Evolutionary conservation across 2,797 vertebrate species (phyloP).

Genomic region (Naso thynnoides): DNA sequence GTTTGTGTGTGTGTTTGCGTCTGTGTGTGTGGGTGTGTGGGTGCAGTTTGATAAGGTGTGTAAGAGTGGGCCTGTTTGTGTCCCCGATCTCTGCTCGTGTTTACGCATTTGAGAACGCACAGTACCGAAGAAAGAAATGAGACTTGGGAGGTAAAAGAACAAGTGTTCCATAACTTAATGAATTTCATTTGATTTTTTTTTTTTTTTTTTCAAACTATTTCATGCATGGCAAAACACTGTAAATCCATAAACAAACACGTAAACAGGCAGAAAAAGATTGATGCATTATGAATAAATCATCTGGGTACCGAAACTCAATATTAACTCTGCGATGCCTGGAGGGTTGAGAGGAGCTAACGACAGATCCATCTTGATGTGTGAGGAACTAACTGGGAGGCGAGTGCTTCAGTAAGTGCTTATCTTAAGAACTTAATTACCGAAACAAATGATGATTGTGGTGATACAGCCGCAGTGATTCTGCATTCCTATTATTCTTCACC

Average conservation of each 20-base stretch:
- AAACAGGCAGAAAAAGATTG: slow-evolving; percentile 76
- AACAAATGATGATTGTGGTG: slow-evolving; percentile 77
- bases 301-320: slow-evolving; percentile 69
- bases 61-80: slow-evolving; percentile 1
- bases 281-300: slow-evolving; percentile 82
- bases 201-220: slow-evolving; percentile 66
- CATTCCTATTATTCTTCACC: slow-evolving; percentile 71
- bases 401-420: slow-evolving; percentile 70
- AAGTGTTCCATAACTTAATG: slow-evolving; percentile 74
- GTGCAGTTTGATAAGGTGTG: background rate
- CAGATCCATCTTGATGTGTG: slow-evolving; percentile 75
- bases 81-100: slow-evolving; percentile 13
- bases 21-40: slow-evolving; percentile 1
- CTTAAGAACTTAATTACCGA: slow-evolving; percentile 78
- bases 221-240: slow-evolving; percentile 70
- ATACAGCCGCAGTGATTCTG: slow-evolving; percentile 71
- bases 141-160: slow-evolving; percentile 57
- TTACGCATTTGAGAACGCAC: slow-evolving; percentile 30
- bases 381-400: slow-evolving; percentile 65
- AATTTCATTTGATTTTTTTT: slow-evolving; percentile 70
- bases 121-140: slow-evolving; percentile 51
- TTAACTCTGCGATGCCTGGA: slow-evolving; percentile 76
- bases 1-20: slow-evolving; percentile 15
- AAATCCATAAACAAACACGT: slow-evolving; percentile 82
- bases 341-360: slow-evolving; percentile 63